These are phyloP conservation scores for Apeltes quadracus DNA, from an alignment of 2,113 vertebrate genomes.

Conservation along the genomic window DNA sequence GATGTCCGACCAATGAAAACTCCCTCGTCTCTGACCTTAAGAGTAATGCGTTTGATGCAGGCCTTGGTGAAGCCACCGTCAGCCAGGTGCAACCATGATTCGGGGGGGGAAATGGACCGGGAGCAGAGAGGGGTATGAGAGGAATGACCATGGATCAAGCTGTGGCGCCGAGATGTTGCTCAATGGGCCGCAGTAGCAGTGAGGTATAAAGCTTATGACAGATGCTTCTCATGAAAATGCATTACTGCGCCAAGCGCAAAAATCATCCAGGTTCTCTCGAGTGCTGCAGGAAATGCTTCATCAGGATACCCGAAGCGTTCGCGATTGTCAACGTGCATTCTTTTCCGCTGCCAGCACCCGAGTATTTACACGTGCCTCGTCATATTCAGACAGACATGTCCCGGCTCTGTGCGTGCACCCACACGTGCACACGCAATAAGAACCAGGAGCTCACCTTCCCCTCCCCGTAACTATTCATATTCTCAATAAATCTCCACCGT, in stretches of 20 bases:
- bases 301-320: conserved; percentile 42
- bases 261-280: conserved; percentile 32
- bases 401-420: conserved; percentile 18
- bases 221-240: conserved; percentile 67
- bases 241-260: conserved; percentile 45
- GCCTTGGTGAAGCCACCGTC: conserved; percentile 50
- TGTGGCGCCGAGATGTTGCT: conserved; percentile 62
- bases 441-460: conserved; percentile 1
- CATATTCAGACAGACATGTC: conserved; percentile 21
- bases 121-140: conserved; percentile 16
- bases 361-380: conserved; percentile 33
- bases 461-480: conserved; percentile 23
- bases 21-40: conserved; percentile 14
- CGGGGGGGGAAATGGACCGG: conserved; percentile 1
- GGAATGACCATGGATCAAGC: conserved; percentile 60
- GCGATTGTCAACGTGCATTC: conserved; percentile 43
- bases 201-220: conserved; percentile 66
- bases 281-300: conserved; percentile 42
- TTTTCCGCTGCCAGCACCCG: conserved; percentile 22
- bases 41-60: conserved; percentile 44
- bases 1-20: conserved; percentile 12
- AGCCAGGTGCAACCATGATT: conserved; percentile 50
- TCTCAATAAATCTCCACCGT: conserved; percentile 19
- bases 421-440: conserved; percentile 15
- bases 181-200: conserved; percentile 49